Percentiles rank a stretch among this genome's conserved stretches.
Conservation (phyloP, 2,797 vertebrate genomes). For the Alca torda region DNA sequence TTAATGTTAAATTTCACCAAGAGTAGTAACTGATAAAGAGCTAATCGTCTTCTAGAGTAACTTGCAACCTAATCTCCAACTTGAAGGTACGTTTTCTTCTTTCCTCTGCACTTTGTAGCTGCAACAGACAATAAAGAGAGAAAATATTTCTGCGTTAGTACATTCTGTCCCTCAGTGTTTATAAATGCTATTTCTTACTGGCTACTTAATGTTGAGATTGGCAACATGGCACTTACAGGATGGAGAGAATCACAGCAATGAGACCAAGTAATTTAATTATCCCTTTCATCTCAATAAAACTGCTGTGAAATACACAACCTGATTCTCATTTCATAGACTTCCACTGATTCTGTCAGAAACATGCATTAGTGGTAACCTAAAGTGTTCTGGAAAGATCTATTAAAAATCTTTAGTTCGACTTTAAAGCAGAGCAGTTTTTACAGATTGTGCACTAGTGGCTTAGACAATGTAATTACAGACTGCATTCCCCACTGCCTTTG, state of each 20-base stretch:
- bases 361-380: neutral
- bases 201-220: neutral
- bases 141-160: neutral
- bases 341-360: neutral
- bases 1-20: neutral
- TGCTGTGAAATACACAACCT: neutral
- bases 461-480: neutral
- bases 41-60: neutral
- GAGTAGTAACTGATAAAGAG: neutral
- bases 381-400: neutral
- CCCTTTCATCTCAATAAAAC: neutral
- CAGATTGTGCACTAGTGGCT: neutral
- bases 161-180: neutral
- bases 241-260: neutral
- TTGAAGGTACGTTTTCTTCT: neutral
- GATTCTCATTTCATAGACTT: neutral
- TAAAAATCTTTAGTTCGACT: neutral
- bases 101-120: neutral
- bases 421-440: neutral
- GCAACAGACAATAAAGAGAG: neutral
- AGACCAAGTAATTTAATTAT: neutral
- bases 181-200: neutral
- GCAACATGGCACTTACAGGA: neutral
- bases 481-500: neutral
- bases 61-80: neutral